Evolutionary conservation across 1,140 invertebrate genomes (phyloP).

Genomic region (Diabrotica undecimpunctata): DNA sequence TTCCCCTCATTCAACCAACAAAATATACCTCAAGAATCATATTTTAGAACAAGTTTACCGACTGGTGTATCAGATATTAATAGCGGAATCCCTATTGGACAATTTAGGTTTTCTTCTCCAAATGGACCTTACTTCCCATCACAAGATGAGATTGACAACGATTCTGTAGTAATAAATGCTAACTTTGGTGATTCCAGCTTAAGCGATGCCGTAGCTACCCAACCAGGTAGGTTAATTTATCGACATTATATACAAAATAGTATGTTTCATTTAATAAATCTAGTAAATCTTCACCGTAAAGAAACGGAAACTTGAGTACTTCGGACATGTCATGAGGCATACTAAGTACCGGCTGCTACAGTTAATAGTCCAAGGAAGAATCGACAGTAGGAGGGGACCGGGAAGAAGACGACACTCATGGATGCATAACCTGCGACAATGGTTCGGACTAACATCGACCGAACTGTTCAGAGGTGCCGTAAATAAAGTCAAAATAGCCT

Average conservation of each 20-base stretch:
- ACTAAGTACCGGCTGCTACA: too few relatives aligned
- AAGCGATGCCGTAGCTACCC: constrained; percentile 5
- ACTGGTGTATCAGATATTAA: background rate
- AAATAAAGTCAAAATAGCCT: too few relatives aligned
- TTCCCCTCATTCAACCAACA: constrained; percentile 7
- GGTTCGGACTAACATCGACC: too few relatives aligned
- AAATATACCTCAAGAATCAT: background rate
- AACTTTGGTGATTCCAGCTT: constrained; percentile 23
- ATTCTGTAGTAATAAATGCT: constrained; percentile 37
- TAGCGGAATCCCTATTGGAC: constrained; percentile 20
- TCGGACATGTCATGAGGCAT: too few relatives aligned
- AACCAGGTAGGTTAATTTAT: background rate
- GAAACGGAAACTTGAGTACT: too few relatives aligned
- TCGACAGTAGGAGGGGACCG: too few relatives aligned
- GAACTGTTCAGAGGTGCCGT: too few relatives aligned
- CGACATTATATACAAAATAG: background rate
- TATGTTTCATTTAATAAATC: too few relatives aligned
- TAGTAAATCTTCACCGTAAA: too few relatives aligned
- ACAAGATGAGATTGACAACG: constrained; percentile 33
- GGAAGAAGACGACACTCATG: too few relatives aligned
- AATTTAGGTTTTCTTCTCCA: constrained; percentile 24
- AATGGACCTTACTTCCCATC: constrained; percentile 18
- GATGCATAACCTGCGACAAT: too few relatives aligned
- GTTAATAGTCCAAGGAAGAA: too few relatives aligned
- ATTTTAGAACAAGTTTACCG: constrained; percentile 5